Evolutionary conservation across 2,888 invertebrate species (phyloP).

Genomic region (Brenthis ino): DNA sequence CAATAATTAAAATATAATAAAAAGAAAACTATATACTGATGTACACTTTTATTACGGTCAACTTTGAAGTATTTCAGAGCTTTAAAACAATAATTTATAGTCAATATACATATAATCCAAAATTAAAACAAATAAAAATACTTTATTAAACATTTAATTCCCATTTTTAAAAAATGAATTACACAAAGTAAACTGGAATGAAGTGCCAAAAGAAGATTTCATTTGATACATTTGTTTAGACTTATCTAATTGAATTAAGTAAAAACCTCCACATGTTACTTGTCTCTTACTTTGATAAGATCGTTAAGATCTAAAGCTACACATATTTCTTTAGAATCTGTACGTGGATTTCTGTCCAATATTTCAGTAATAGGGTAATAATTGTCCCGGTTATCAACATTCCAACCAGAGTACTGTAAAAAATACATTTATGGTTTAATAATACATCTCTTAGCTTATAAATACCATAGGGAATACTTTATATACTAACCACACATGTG

Average conservation of each 20-base stretch:
- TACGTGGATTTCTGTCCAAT: constrained; percentile 76
- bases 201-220: constrained; percentile 70
- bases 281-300: constrained; percentile 80
- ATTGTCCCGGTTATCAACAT: constrained; percentile 82
- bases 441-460: not conserved
- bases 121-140: constrained; percentile 43
- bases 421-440: constrained; percentile 25
- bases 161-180: constrained; percentile 75
- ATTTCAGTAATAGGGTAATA: constrained; percentile 83
- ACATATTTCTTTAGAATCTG: constrained; percentile 80
- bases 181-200: constrained; percentile 78
- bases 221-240: constrained; percentile 68
- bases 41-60: too few relatives aligned
- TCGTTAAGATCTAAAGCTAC: constrained; percentile 80
- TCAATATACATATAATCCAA: constrained; percentile 14
- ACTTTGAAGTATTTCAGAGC: not conserved
- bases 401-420: constrained; percentile 84
- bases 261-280: constrained; percentile 69
- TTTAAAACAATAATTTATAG: not conserved
- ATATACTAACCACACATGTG: constrained; percentile 82
- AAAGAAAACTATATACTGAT: too few relatives aligned
- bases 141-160: constrained; percentile 75
- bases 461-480: not conserved
- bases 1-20: too few relatives aligned
- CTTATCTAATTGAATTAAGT: constrained; percentile 75